Percentiles rank a stretch among this genome's conserved stretches.
These are phyloP conservation scores for Ceryle rudis DNA, from an alignment of 2,797 vertebrate species.

Conservation along the genomic window DNA sequence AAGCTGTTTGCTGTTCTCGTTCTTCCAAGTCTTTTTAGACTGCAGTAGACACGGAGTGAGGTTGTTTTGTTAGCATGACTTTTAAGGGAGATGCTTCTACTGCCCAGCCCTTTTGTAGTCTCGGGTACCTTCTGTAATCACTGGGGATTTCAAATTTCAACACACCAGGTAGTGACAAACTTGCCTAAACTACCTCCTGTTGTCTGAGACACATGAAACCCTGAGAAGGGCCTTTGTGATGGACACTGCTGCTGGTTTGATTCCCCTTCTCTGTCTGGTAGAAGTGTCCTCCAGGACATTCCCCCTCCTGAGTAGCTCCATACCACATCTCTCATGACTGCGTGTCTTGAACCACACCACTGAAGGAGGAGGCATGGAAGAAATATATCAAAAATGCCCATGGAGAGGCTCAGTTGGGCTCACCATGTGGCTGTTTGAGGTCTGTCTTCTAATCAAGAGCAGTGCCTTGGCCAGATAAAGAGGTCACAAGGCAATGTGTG, in stretches of 20 bases:
- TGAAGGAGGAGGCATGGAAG: background rate
- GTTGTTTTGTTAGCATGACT: background rate
- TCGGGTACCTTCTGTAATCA: background rate
- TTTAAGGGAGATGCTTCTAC: background rate
- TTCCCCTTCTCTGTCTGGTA: background rate
- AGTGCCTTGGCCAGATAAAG: background rate
- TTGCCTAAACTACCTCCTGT: background rate
- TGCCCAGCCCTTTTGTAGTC: background rate
- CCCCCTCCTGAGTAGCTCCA: background rate
- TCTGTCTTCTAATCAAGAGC: background rate
- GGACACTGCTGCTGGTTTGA: background rate
- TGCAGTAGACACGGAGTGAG: rapidly evolving
- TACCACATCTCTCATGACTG: background rate
- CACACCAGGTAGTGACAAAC: background rate
- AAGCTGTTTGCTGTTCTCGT: background rate
- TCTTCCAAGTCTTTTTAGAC: background rate
- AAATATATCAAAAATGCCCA: background rate
- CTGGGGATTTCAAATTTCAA: background rate
- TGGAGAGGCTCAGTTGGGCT: rapidly evolving
- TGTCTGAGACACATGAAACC: background rate
- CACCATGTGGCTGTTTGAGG: background rate
- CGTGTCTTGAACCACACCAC: background rate
- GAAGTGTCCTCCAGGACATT: background rate
- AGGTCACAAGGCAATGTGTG: background rate
- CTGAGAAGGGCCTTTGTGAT: background rate